phyloP scores from a whole-genome alignment of 1,140 invertebrate genomes.

The Pogonomyrmex barbatus region DNA sequence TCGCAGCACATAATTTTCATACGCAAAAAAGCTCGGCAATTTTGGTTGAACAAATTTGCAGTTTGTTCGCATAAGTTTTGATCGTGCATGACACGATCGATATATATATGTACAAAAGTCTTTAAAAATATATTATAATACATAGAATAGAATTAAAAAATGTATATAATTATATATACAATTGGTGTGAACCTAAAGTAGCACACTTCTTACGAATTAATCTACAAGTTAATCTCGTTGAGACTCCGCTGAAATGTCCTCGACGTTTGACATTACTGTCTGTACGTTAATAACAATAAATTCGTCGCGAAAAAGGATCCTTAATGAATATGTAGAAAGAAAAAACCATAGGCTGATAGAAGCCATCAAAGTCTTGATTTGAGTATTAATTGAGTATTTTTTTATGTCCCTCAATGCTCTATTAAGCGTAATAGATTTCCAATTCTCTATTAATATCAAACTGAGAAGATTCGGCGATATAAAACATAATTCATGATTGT shows the following conservation, averaged over 20 bases:
- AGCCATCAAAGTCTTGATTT: slow-evolving; percentile 25
- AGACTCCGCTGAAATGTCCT: slow-evolving; percentile 14
- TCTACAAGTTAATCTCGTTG: slow-evolving; percentile 64
- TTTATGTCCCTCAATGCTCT: neutral
- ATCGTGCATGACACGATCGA: slow-evolving; percentile 58
- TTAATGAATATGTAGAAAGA: slow-evolving; percentile 32
- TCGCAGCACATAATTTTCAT: slow-evolving; percentile 53
- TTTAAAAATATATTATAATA: slow-evolving; percentile 81
- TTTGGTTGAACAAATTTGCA: slow-evolving; percentile 82
- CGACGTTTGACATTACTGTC: slow-evolving; percentile 1
- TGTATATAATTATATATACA: slow-evolving; percentile 78
- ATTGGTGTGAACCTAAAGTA: slow-evolving; percentile 66
- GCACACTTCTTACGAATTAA: slow-evolving; percentile 57
- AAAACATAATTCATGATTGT: neutral
- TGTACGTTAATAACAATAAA: slow-evolving; percentile 5
- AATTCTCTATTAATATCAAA: slow-evolving; percentile 34
- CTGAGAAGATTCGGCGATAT: slow-evolving; percentile 14
- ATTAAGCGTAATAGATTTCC: slow-evolving; percentile 56
- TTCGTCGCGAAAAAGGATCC: slow-evolving; percentile 31
- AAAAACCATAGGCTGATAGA: neutral
- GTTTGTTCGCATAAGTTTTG: slow-evolving; percentile 57
- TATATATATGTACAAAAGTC: slow-evolving; percentile 78
- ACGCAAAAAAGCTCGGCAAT: slow-evolving; percentile 84
- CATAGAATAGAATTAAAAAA: slow-evolving; percentile 78
- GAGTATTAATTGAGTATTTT: slow-evolving; percentile 52